phyloP scores from a whole-genome alignment of 30 jellyfish, hydroid and myxozoan genomes.

The Hydractinia echinata region DNA sequence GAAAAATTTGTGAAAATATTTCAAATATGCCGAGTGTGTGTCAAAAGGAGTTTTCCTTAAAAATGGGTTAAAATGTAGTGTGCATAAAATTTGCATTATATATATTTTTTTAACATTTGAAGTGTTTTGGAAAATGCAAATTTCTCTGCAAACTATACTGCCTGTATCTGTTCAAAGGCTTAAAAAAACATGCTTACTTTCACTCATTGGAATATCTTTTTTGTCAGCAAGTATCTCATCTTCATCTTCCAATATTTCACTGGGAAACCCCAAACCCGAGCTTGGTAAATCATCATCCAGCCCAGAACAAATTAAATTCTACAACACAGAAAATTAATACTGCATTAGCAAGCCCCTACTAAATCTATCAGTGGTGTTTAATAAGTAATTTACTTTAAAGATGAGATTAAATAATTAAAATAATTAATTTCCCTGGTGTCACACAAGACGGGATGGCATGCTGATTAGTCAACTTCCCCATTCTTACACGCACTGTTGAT shows the following conservation, averaged over 20 bases:
- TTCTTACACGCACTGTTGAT: too few relatives aligned
- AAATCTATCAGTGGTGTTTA: neutral
- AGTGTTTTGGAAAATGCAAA: neutral
- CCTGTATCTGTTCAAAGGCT: neutral
- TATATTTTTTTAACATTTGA: too few relatives aligned
- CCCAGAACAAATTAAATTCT: slow-evolving; percentile 29
- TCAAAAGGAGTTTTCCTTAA: too few relatives aligned
- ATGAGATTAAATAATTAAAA: neutral
- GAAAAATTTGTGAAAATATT: too few relatives aligned
- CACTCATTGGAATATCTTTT: slow-evolving; percentile 12
- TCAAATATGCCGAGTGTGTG: too few relatives aligned
- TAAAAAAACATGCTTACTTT: neutral
- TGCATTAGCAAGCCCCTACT: too few relatives aligned
- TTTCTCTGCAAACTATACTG: neutral
- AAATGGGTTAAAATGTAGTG: too few relatives aligned
- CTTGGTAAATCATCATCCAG: slow-evolving; percentile 26
- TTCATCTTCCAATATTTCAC: neutral
- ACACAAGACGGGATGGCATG: neutral
- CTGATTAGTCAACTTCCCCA: neutral
- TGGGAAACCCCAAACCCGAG: slow-evolving; percentile 17
- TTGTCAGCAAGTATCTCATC: neutral
- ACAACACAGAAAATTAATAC: neutral
- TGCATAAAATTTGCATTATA: too few relatives aligned
- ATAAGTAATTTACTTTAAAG: neutral
- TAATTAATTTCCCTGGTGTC: neutral